Conservation (phyloP, 2,797 vertebrate genomes). For the Liparis tanakae region DNA sequence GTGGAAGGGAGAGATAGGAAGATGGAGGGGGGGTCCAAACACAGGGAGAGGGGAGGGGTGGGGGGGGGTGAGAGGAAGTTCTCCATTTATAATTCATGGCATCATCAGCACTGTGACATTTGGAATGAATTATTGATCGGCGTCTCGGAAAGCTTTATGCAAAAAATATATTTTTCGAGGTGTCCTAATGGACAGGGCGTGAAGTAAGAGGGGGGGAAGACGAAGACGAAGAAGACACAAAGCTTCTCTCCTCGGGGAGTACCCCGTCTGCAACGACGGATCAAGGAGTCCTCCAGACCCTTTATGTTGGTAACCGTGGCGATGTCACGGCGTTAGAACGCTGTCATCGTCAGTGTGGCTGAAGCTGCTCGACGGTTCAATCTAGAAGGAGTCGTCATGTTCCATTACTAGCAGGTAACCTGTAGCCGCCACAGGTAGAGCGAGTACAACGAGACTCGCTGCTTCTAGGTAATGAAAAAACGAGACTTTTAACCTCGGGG, state of each 20-base stretch:
- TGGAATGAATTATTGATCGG: slow-evolving; percentile 86
- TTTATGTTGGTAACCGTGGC: background rate
- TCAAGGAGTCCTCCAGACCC: slow-evolving; percentile 15
- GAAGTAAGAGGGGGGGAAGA: slow-evolving; percentile 40
- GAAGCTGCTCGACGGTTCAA: background rate
- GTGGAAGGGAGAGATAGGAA: slow-evolving; percentile 4
- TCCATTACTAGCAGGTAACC: too few relatives aligned
- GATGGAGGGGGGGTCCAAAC: slow-evolving; percentile 63
- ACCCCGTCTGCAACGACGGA: slow-evolving; percentile 18
- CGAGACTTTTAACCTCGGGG: background rate
- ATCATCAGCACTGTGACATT: slow-evolving; percentile 83
- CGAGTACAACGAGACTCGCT: background rate
- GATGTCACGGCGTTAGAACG: background rate
- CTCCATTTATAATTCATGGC: slow-evolving; percentile 85
- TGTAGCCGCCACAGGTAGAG: background rate
- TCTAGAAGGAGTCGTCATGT: background rate
- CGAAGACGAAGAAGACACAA: slow-evolving; percentile 26
- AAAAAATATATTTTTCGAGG: slow-evolving; percentile 71
- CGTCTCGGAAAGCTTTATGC: slow-evolving; percentile 77
- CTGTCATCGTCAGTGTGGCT: background rate
- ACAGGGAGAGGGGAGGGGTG: slow-evolving; percentile 63
- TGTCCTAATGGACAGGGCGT: slow-evolving; percentile 67
- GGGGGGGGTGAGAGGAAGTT: slow-evolving; percentile 56
- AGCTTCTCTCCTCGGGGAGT: slow-evolving; percentile 33
- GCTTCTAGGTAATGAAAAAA: background rate